A percentile compares a stretch with the other conserved stretches of the same genome.
Evolutionary conservation across 2,888 invertebrate species (phyloP).

Genomic region (Spatulosminthurus flaviceps): DNA sequence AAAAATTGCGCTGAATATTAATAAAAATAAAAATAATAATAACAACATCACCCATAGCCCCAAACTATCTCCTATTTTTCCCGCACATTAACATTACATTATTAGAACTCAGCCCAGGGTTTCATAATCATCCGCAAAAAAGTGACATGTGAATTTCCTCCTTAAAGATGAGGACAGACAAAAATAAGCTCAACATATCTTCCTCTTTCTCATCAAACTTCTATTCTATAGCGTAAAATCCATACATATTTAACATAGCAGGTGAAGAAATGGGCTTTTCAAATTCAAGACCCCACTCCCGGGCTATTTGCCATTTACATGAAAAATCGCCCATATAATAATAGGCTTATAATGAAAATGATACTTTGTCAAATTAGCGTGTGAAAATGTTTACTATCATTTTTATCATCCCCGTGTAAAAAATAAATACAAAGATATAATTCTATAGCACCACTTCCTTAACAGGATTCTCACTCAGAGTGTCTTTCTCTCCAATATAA

Average conservation of each 20-base stretch:
- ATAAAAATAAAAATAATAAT: conserved; percentile 32
- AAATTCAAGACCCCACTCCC: neutral
- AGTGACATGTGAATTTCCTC: conserved; percentile 33
- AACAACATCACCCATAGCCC: neutral
- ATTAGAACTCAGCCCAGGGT: too few species aligned
- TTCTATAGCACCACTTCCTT: too few species aligned
- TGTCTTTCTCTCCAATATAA: too few species aligned
- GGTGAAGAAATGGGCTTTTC: too few species aligned
- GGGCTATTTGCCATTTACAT: neutral
- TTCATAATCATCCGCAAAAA: conserved; percentile 33
- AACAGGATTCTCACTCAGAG: too few species aligned
- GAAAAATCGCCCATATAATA: neutral
- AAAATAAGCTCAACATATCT: neutral
- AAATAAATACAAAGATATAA: too few species aligned
- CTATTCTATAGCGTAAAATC: too few species aligned
- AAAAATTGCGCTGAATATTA: neutral
- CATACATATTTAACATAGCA: too few species aligned
- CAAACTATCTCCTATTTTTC: neutral
- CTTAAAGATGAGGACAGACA: too few species aligned
- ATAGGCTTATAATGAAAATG: neutral
- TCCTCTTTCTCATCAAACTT: too few species aligned
- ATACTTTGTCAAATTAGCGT: neutral
- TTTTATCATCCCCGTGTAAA: neutral
- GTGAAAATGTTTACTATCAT: neutral
- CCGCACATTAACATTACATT: conserved; percentile 5